These are phyloP conservation scores for Solenopsis fugax DNA, from an alignment of 1,140 invertebrate species.

Conservation along the genomic window DNA sequence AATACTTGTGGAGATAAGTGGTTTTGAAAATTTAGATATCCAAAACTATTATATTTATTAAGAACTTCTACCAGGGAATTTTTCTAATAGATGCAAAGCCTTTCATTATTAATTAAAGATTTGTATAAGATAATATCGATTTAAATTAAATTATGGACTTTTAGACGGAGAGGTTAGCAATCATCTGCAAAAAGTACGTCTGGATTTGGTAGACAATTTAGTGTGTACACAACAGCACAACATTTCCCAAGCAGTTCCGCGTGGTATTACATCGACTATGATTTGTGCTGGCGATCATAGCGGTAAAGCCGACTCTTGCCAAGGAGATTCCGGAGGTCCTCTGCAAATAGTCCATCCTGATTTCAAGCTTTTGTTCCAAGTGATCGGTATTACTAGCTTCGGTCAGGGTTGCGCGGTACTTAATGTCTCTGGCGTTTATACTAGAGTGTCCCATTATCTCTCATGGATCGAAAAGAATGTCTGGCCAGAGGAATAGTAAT, in stretches of 20 bases:
- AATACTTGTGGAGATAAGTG: background rate
- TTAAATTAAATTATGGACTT: slow-evolving; percentile 26
- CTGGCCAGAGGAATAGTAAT: slow-evolving; percentile 67
- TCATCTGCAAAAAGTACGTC: slow-evolving; percentile 88
- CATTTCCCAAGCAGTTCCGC: slow-evolving; percentile 80
- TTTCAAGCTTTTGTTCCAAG: slow-evolving; percentile 85
- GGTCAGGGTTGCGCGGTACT: slow-evolving; percentile 87
- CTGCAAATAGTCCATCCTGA: slow-evolving; percentile 85
- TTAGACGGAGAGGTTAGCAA: slow-evolving; percentile 84
- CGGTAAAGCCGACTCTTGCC: slow-evolving; percentile 89
- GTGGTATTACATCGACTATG: slow-evolving; percentile 88
- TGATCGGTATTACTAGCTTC: slow-evolving; percentile 89
- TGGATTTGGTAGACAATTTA: slow-evolving; percentile 87
- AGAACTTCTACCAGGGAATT: background rate
- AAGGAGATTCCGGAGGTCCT: slow-evolving; percentile 91
- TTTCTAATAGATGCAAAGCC: background rate
- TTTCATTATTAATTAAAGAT: background rate
- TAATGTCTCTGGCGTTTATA: slow-evolving; percentile 88
- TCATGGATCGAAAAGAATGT: slow-evolving; percentile 79
- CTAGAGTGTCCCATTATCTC: slow-evolving; percentile 78
- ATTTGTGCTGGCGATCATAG: slow-evolving; percentile 91
- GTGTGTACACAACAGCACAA: slow-evolving; percentile 86
- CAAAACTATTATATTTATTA: background rate
- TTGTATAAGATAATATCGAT: slow-evolving; percentile 11
- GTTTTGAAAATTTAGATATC: background rate